phyloP scores from a whole-genome alignment of 2,797 vertebrate genomes.

The Argya squamiceps region DNA sequence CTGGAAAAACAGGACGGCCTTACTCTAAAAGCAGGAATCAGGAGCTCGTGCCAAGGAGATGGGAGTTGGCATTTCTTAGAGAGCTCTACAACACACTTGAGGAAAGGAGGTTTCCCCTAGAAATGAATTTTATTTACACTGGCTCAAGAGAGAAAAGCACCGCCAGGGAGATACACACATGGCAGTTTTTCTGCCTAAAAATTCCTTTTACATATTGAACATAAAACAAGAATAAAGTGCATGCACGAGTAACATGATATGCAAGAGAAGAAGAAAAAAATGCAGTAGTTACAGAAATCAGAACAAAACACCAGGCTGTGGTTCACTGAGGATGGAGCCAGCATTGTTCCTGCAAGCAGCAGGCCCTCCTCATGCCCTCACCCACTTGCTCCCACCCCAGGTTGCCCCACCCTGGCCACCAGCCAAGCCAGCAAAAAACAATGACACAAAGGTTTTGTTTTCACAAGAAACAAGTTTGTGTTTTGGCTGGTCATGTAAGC shows the following conservation, averaged over 20 bases:
- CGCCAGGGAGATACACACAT: not conserved
- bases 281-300: not conserved
- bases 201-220: not conserved
- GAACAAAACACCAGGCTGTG: not conserved
- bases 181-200: not conserved
- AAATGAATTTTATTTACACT: slow-evolving; percentile 11
- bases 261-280: not conserved
- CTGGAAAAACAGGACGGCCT: not conserved
- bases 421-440: not conserved
- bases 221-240: not conserved
- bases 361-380: accelerated
- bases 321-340: not conserved
- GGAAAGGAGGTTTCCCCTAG: not conserved
- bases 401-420: not conserved
- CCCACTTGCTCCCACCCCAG: not conserved
- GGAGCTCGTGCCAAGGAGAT: not conserved
- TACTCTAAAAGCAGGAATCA: not conserved
- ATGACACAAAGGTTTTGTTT: not conserved
- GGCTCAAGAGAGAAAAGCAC: not conserved
- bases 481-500: not conserved
- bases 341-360: not conserved
- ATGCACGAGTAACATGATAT: not conserved
- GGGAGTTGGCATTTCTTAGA: slow-evolving; percentile 31
- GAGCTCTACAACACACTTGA: not conserved
- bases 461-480: not conserved